Evolutionary conservation across 2,113 vertebrate genomes (phyloP).

Genomic region (Cyprinodon tularosa): DNA sequence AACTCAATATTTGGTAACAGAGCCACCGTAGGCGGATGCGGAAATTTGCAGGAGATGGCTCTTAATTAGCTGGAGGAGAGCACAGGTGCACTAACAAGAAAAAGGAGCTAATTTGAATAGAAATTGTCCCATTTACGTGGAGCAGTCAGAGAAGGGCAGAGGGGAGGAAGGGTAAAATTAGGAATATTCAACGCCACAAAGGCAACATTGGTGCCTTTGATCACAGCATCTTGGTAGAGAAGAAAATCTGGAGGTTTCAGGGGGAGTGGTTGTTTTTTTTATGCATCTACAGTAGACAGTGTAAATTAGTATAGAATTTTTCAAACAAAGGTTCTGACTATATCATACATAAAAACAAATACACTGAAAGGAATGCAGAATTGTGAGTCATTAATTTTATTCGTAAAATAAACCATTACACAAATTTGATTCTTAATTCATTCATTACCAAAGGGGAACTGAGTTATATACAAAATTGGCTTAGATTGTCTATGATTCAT

Average conservation of each 20-base stretch:
- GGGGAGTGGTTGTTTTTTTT: no score
- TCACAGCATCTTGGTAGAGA: background rate
- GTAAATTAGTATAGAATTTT: background rate
- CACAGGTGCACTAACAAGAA: conserved; percentile 82
- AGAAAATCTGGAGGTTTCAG: background rate
- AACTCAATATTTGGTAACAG: conserved; percentile 83
- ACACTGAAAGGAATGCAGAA: no score
- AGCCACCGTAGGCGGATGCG: conserved; percentile 75
- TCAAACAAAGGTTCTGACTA: background rate
- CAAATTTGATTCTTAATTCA: no score
- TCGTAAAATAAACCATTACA: no score
- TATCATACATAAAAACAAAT: no score
- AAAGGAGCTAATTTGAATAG: conserved; percentile 77
- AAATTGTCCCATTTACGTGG: conserved; percentile 58
- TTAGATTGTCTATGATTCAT: no score
- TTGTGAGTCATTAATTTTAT: no score
- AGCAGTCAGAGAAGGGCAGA: conserved; percentile 30
- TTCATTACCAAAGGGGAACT: no score
- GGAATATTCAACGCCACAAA: conserved; percentile 26
- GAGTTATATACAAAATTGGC: no score
- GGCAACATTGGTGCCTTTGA: background rate
- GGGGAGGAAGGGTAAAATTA: conserved; percentile 54
- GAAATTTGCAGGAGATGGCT: conserved; percentile 80
- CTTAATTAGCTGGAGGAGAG: conserved; percentile 78
- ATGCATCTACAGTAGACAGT: background rate